Percentiles rank a stretch among this genome's conserved stretches.
Conservation (phyloP, 2,113 vertebrate genomes). For the Channa argus region DNA sequence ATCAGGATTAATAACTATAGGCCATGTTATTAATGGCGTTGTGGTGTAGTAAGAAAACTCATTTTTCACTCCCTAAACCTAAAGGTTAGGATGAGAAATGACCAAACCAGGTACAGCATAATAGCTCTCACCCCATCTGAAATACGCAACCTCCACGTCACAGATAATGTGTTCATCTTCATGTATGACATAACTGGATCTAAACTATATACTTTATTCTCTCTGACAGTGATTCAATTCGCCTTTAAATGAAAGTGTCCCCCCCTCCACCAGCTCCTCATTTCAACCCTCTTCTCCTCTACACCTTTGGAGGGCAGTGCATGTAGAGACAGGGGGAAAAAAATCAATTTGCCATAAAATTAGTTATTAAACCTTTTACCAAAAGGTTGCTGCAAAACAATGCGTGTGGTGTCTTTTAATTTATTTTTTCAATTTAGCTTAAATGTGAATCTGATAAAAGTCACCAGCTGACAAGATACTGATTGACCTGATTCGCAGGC, state of each 20-base stretch:
- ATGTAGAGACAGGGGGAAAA: slow-evolving; percentile 2
- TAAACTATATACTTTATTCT: slow-evolving; percentile 71
- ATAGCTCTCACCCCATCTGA: slow-evolving; percentile 71
- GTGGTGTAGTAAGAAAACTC: slow-evolving; percentile 74
- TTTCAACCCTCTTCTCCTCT: slow-evolving; percentile 52
- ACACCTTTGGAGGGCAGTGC: slow-evolving; percentile 63
- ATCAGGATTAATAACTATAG: slow-evolving; percentile 67
- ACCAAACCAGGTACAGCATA: slow-evolving; percentile 68
- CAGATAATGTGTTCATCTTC: slow-evolving; percentile 66
- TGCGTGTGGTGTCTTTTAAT: slow-evolving; percentile 67
- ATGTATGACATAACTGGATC: slow-evolving; percentile 76
- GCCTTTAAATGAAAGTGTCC: slow-evolving; percentile 72
- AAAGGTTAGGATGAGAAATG: slow-evolving; percentile 83
- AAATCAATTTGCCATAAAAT: slow-evolving; percentile 82
- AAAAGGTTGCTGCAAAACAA: slow-evolving; percentile 57
- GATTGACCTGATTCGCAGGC: slow-evolving; percentile 57
- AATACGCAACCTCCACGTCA: slow-evolving; percentile 60
- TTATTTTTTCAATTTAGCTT: slow-evolving; percentile 77
- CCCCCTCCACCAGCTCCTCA: slow-evolving; percentile 12
- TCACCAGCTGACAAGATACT: slow-evolving; percentile 68
- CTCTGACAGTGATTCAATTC: slow-evolving; percentile 81
- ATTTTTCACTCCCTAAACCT: slow-evolving; percentile 75
- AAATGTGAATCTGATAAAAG: slow-evolving; percentile 79
- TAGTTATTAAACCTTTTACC: slow-evolving; percentile 76
- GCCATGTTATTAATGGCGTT: slow-evolving; percentile 75